Evolutionary conservation across 2,797 vertebrate genomes (phyloP).

Genomic region (Sitta carolinensis): DNA sequence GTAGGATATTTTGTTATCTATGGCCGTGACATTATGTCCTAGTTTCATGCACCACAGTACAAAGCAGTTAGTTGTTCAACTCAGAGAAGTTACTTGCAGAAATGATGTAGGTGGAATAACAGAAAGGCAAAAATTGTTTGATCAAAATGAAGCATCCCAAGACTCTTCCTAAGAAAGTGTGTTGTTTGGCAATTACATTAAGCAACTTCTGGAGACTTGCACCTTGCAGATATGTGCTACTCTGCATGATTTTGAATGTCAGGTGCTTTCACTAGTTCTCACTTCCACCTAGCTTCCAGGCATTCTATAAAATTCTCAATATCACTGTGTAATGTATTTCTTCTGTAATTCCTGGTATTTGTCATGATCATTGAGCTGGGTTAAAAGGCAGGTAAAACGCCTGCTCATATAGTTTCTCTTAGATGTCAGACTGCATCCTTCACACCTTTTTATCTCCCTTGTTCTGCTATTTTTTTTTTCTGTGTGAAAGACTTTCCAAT

Average conservation of each 20-base stretch:
- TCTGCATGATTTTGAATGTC: background rate
- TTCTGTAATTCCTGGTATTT: background rate
- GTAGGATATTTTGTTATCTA: constrained; percentile 17
- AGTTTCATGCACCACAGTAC: background rate
- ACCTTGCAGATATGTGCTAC: background rate
- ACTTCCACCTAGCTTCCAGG: background rate
- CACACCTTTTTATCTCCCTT: background rate
- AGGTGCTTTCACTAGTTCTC: background rate
- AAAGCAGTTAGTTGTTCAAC: background rate
- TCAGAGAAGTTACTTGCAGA: constrained; percentile 50
- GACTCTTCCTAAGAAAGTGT: background rate
- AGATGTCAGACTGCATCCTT: background rate
- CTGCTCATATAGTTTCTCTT: background rate
- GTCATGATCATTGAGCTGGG: background rate
- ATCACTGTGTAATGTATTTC: background rate
- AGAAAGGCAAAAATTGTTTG: background rate
- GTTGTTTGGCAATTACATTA: background rate
- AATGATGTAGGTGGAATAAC: background rate
- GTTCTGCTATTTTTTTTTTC: background rate
- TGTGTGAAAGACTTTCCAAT: background rate
- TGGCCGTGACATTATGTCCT: background rate
- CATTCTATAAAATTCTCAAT: background rate
- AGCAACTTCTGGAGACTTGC: background rate
- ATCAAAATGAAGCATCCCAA: background rate
- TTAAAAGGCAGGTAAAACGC: background rate